Evolutionary conservation across 2,113 vertebrate genomes (phyloP).

Genomic region (Hiodon alosoides): DNA sequence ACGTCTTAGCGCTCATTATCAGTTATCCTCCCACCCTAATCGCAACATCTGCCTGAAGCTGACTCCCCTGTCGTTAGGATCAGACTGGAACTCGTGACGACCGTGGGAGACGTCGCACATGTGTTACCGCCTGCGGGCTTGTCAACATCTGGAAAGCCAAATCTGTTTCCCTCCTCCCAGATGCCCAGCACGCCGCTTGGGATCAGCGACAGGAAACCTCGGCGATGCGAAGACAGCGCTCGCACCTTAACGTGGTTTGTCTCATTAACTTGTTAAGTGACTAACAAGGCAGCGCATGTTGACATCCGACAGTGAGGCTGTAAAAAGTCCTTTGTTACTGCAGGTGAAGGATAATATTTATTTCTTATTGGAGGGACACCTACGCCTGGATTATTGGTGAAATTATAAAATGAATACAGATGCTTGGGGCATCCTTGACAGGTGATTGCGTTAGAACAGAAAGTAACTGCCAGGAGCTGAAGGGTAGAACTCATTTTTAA

Average conservation of each 20-base stretch:
- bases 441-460: too few species aligned
- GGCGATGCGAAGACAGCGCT: conserved; percentile 11
- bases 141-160: conserved; percentile 37
- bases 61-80: conserved; percentile 27
- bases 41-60: neutral
- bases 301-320: too few species aligned
- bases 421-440: too few species aligned
- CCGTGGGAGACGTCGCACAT: conserved; percentile 8
- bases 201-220: conserved; percentile 21
- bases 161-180: conserved; percentile 33
- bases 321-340: neutral
- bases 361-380: too few species aligned
- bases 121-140: conserved; percentile 27
- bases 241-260: neutral
- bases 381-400: too few species aligned
- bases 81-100: conserved; percentile 12
- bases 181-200: conserved; percentile 17
- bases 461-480: too few species aligned
- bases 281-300: too few species aligned
- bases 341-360: neutral
- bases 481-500: too few species aligned
- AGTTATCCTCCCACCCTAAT: neutral
- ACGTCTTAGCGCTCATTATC: neutral
- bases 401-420: too few species aligned
- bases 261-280: neutral